Base-by-base conservation (phyloP, 2,888 invertebrate species). In the Onthophagus sagittarius region DNA sequence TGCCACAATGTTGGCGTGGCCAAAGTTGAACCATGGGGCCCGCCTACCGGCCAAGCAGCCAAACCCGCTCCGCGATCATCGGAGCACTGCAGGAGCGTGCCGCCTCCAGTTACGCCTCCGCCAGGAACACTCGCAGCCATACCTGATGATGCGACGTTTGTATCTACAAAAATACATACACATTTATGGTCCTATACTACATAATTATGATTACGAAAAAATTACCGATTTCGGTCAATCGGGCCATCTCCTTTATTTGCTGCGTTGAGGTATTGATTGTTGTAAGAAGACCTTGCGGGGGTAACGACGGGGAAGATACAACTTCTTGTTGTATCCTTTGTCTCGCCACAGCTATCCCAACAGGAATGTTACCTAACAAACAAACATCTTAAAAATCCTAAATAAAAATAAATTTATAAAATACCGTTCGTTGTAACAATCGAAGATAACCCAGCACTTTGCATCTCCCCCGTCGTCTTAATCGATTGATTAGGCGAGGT, bases 291-390 rank as follows among this genome's bases (percentile, higher is more conserved):
- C 83, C 83, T 63, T 82, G 77, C 64, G 83, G 83, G 23, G 82
- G 83, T 71, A 83, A 74, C 31, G 83, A 82, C 33, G 84, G 84
- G 70, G 84, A 83, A n/a, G 82, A 81, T 87, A 88, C 80, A 87
- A 89, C 80, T 76, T 84, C 83, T 63, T 81, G 90, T 80, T 91
- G 91, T 76, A 90, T 88, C 81, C 94, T 88, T 83, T 94, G 94
- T 77, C 94, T 88, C 70, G 94, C 94, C 77, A 94, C 93, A 39
- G 94, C 94, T 79, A 95, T 94, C 74, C 94, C 94, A 78, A 95
- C 93, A 78, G 94, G 94, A 84, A 94, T 94, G 75, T 82, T 83
- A 73, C 82, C 82, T 82, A 67, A 14, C 9, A 13, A n/a, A 64
- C 4, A 64, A 13, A 64, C 14, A 63, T 23, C n/a, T 14, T 23